Evolutionary conservation across 2,113 vertebrate species (phyloP).

Genomic region (Mionectes macconnelli): DNA sequence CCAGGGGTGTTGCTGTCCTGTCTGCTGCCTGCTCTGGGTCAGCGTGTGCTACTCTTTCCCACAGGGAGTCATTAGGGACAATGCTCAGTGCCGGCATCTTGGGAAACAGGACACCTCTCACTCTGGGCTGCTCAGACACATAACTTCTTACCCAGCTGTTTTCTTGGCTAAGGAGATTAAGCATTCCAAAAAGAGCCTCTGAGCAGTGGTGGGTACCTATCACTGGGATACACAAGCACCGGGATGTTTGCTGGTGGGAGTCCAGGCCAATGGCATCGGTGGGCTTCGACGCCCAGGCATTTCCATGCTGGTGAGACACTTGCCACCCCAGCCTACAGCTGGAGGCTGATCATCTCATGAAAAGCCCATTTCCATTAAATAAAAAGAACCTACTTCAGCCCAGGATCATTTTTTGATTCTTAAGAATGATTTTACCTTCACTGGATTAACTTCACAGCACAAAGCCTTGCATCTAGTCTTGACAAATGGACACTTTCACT

Average conservation of each 20-base stretch:
- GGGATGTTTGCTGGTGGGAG: not conserved
- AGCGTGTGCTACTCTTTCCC: not conserved
- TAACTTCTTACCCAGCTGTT: not conserved
- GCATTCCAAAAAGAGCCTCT: not conserved
- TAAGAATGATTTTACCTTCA: not conserved
- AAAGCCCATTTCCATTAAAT: not conserved
- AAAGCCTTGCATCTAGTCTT: not conserved
- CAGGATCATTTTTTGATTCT: not conserved
- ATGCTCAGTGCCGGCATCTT: not conserved
- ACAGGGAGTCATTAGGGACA: not conserved
- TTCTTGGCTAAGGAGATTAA: not conserved
- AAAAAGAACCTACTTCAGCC: not conserved
- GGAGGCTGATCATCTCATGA: not conserved
- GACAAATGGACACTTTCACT: not conserved
- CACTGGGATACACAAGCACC: not conserved
- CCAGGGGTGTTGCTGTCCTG: not conserved
- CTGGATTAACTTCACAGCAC: not conserved
- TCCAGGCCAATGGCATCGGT: not conserved
- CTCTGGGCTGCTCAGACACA: not conserved
- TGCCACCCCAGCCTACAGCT: not conserved
- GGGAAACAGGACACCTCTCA: not conserved
- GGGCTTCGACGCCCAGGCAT: not conserved
- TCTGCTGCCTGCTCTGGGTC: not conserved
- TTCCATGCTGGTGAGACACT: not conserved
- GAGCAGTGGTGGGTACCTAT: not conserved